Evolutionary conservation across 1,140 invertebrate species (phyloP).

Genomic region (Drosophila pectinifera): DNA sequence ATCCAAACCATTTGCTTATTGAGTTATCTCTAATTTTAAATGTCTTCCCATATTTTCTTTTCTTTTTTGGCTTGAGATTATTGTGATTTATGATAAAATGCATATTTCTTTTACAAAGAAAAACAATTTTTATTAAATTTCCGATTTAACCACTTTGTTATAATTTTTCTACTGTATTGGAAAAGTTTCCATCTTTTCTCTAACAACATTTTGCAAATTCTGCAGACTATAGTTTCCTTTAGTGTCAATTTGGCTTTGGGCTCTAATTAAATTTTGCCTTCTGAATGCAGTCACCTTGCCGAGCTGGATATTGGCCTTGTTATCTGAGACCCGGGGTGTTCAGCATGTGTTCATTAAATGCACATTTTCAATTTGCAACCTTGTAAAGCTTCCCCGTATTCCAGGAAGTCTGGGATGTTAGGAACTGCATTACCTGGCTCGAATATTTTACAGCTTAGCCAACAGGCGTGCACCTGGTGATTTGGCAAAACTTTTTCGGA

Average conservation of each 20-base stretch:
- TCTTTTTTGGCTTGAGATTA: neutral
- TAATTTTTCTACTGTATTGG: neutral
- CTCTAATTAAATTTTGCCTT: conserved; percentile 31
- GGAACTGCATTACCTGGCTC: conserved; percentile 14
- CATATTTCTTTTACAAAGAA: neutral
- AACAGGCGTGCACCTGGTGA: conserved; percentile 11
- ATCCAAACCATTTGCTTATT: neutral
- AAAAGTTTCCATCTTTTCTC: too few species aligned
- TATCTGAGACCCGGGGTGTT: conserved; percentile 7
- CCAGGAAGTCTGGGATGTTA: neutral
- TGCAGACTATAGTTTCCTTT: too few species aligned
- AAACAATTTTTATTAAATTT: neutral
- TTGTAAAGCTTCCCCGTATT: conserved; percentile 10
- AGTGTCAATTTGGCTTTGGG: conserved; percentile 13
- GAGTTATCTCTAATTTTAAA: neutral
- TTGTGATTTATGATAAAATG: conserved; percentile 6
- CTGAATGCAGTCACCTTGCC: conserved; percentile 9
- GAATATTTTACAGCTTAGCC: conserved; percentile 19
- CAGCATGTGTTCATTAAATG: conserved; percentile 33
- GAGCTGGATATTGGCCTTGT: conserved; percentile 14
- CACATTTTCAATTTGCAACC: conserved; percentile 30
- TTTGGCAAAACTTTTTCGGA: conserved; percentile 33
- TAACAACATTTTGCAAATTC: neutral
- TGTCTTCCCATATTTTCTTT: neutral
- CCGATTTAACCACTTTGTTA: too few species aligned